Evolutionary conservation across 2,797 vertebrate genomes (phyloP), one percentile per base, ranked within the genome.

Genomic region (Sebastes trivittatus): DNA sequence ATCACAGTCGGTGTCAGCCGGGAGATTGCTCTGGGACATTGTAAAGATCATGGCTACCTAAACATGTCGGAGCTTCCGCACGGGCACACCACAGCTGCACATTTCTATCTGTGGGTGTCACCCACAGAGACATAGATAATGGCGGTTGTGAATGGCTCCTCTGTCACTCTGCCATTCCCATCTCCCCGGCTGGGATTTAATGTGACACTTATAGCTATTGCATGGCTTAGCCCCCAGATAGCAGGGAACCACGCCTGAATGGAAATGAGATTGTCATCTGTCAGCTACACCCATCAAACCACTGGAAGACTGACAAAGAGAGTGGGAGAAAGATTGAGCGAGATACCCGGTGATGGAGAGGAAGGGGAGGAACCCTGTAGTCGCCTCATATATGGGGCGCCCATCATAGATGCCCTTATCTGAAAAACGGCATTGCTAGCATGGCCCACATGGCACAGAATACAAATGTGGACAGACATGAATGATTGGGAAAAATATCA

Each of bases 231-330:
- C 90, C 87, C 72, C 85, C 78, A 91, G 92, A 93, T 86, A 92
- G 89, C 88, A 77, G 82, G 90, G 83, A 88, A 85, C 82, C 89
- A 89, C 23, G 89, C 84, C 87, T 93, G 91, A 91, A 94, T 94
- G 88, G 92, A 92, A 94, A 93, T 94, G 87, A 94, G 93, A 95
- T 92, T 93, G 93, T 94, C 94, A 94, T 94, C 92, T 90, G 93
- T 95, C 93, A 95, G 85, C 87, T 86, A 86, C 80, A 86, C 85
- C 84, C 92, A 88, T 94, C 93, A 93, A 89, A 90, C 86, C 84
- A 77, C 77, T 87, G 87, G 78, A 88, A 86, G 87, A 89, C 83
- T 91, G 90, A 92, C 89, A 90, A 87, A 90, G 87, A 83, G 82
- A 84, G 88, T 77, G 81, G 83, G 76, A 74, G 78, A 83, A 87